phyloP scores from a whole-genome alignment of 2,888 invertebrate species.

The Philonicus albiceps region DNA sequence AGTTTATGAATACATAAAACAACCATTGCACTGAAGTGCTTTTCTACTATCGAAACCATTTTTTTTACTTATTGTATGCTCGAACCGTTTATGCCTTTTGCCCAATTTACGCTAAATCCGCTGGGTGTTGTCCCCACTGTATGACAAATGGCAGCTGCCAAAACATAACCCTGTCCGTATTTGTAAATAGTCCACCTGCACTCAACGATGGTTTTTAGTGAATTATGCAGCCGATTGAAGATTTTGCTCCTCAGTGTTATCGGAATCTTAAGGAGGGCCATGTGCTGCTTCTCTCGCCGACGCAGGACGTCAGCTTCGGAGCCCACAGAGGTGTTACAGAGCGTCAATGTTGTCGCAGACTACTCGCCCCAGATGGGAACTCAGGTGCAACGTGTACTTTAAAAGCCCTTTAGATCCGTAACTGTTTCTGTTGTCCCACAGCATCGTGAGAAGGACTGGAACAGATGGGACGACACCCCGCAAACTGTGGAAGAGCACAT shows the following conservation, averaged over 20 bases:
- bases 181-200: background rate
- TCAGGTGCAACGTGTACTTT: background rate
- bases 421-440: background rate
- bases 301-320: slow-evolving; percentile 66
- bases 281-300: slow-evolving; percentile 69
- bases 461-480: slow-evolving; percentile 69
- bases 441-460: slow-evolving; percentile 65
- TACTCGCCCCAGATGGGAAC: slow-evolving; percentile 46
- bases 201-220: slow-evolving; percentile 62
- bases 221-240: slow-evolving; percentile 66
- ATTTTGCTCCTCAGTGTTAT: slow-evolving; percentile 66
- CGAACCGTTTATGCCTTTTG: background rate
- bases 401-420: background rate
- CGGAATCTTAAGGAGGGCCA: slow-evolving; percentile 67
- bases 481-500: slow-evolving; percentile 70
- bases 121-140: background rate
- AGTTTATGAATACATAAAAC: no score
- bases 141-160: background rate
- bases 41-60: background rate
- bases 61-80: background rate
- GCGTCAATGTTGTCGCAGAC: slow-evolving; percentile 66
- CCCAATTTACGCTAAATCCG: no score
- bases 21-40: no score
- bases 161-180: background rate
- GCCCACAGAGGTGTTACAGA: slow-evolving; percentile 66